Conservation (phyloP, 1,140 invertebrate species). For the Drosophila insularis region DNA sequence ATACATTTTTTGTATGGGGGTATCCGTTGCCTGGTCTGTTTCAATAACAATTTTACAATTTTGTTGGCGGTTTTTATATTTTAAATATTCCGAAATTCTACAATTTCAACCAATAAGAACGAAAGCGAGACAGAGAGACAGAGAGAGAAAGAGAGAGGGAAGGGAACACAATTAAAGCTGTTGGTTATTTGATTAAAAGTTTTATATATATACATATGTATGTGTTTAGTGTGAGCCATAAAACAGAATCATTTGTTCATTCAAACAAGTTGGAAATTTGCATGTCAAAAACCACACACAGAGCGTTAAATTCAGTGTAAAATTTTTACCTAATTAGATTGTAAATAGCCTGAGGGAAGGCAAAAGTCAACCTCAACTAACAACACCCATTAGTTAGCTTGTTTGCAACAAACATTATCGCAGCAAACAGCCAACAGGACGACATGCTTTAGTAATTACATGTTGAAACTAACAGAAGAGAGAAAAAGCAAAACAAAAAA, state of each 20-base stretch:
- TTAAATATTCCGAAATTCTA: constrained; percentile 45
- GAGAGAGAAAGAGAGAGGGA: neutral
- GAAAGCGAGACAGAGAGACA: neutral
- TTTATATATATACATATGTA: neutral
- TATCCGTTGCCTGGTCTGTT: constrained; percentile 17
- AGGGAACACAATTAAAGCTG: neutral
- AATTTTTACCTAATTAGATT: constrained; percentile 15
- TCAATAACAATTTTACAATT: constrained; percentile 46
- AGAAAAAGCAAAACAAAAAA: neutral
- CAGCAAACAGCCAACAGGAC: neutral
- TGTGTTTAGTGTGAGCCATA: neutral
- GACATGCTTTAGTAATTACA: constrained; percentile 13
- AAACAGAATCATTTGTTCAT: neutral
- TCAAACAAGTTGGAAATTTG: constrained; percentile 5
- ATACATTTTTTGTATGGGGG: constrained; percentile 24
- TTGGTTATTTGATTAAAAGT: constrained; percentile 1
- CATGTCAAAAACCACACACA: constrained; percentile 2
- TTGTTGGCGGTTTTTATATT: constrained; percentile 33
- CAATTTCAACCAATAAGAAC: neutral
- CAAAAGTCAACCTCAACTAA: constrained; percentile 8
- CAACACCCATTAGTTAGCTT: constrained; percentile 12
- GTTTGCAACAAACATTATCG: constrained; percentile 19
- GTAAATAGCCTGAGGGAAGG: neutral
- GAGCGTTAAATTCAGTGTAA: constrained; percentile 13
- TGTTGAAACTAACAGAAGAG: neutral